Evolutionary conservation across 2,113 vertebrate species (phyloP), one percentile per base, ranked within the genome.

Genomic region (Mormyrus iriodes): DNA sequence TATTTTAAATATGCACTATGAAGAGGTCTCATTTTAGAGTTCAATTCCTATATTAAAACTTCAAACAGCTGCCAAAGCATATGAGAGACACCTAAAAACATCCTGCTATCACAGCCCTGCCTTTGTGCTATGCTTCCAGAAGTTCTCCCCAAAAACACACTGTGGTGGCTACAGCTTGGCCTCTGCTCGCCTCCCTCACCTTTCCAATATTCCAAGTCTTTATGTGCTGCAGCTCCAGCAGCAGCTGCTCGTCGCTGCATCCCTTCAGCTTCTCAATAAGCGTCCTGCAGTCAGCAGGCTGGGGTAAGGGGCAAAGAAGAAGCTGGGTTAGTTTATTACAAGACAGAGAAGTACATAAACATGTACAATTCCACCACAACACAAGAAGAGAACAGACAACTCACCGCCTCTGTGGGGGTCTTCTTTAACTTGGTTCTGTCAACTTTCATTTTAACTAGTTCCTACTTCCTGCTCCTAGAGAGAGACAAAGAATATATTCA

Each of bases 121-220:
- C 49, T 39, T 53, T n/a, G 46, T 27, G 24, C 49, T 24, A 27
- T 17, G 12, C 84, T 48, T 85, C 84, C 85, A 55, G 35, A 55
- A n/a, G 27, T 13, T 3, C n/a, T 55, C 0, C 51, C 0, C 51
- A 17, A 53, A 86, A 15, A 12, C 21, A 19, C 7, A 35, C 24
- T 31, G 58, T n/a, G n/a, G 58, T 46, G 87, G 35, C 17, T n/a
- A 24, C 85, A 86, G n/a, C 46, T 12, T 7, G 48, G 46, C n/a
- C 46, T 46, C 35, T 13, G 55, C 27, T 46, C 39, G 13, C 2
- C 73, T 21, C 3, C 3, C 92, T 88, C 94, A 98, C 97, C 97
- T 98, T 98, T 92, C 97, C 97, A 92, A 98, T 98, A 92, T 98
- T 98, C 97, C 97, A 98, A 94, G 97, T 98, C 95, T 98, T 98